These are phyloP conservation scores for Elephantulus edwardii DNA, from an alignment of 2,113 vertebrate species.

Conservation along the genomic window DNA sequence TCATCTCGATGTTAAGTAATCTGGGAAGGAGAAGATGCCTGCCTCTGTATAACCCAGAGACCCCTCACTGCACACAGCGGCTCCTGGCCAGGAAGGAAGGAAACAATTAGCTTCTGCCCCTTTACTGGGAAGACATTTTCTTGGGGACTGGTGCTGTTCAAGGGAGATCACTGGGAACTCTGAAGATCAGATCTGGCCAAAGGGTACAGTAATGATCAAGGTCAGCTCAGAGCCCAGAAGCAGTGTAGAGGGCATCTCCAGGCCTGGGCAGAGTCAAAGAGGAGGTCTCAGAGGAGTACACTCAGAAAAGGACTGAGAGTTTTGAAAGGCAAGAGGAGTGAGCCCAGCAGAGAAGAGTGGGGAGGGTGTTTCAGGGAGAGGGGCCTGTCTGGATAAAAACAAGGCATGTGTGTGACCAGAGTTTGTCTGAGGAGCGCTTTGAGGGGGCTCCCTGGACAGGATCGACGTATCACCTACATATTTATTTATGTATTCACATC, in stretches of 20 bases:
- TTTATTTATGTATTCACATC: neutral
- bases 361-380: neutral
- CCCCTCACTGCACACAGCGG: neutral
- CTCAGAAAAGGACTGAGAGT: too few species aligned
- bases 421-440: neutral
- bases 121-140: neutral
- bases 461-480: neutral
- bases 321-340: neutral
- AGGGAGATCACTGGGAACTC: neutral
- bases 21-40: neutral
- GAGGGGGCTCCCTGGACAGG: neutral
- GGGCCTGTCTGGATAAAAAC: neutral
- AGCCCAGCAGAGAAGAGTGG: neutral
- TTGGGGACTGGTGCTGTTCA: neutral
- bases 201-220: neutral
- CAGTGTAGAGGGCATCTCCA: fast-evolving
- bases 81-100: neutral
- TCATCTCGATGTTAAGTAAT: neutral
- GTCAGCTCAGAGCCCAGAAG: neutral
- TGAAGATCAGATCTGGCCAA: neutral
- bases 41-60: neutral
- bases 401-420: neutral
- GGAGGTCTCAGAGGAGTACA: neutral
- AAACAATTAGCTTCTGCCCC: neutral
- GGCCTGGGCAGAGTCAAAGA: neutral